These are phyloP conservation scores for Pyrgilauda ruficollis DNA, from an alignment of 2,113 vertebrate genomes.

Conservation along the genomic window DNA sequence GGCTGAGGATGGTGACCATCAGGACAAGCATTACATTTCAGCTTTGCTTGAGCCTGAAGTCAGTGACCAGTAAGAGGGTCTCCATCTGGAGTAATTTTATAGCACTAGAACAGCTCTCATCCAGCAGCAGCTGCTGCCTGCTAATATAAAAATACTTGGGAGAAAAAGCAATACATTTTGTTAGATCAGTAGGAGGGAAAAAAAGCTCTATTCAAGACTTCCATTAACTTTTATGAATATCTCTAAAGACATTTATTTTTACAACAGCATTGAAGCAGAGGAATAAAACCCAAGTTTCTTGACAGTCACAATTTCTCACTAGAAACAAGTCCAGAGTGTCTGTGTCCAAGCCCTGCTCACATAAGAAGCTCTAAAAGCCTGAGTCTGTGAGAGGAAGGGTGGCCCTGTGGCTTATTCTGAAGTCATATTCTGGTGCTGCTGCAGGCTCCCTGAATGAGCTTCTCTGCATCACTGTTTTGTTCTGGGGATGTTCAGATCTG, in stretches of 20 bases:
- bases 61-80: not conserved
- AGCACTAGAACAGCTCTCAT: not conserved
- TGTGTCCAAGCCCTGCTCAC: not conserved
- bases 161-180: slow-evolving; percentile 55
- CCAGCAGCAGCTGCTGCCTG: not conserved
- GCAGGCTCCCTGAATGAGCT: not conserved
- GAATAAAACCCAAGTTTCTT: slow-evolving; percentile 14
- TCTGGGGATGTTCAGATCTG: not conserved
- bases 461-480: not conserved
- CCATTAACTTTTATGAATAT: slow-evolving; percentile 45
- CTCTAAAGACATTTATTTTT: slow-evolving; percentile 49
- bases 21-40: not conserved
- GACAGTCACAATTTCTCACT: not conserved
- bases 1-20: slow-evolving; percentile 12
- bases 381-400: not conserved
- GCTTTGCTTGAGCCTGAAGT: slow-evolving; percentile 10
- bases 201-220: not conserved
- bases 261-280: not conserved
- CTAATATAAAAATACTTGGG: slow-evolving; percentile 50
- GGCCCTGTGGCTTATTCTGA: not conserved
- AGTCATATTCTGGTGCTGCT: not conserved
- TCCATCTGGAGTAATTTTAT: slow-evolving; percentile 51
- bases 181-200: not conserved
- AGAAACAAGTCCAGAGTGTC: not conserved
- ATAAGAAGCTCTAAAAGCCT: not conserved